Conservation (phyloP, 1,140 invertebrate species). For the Druon quercuslanigerum region DNA sequence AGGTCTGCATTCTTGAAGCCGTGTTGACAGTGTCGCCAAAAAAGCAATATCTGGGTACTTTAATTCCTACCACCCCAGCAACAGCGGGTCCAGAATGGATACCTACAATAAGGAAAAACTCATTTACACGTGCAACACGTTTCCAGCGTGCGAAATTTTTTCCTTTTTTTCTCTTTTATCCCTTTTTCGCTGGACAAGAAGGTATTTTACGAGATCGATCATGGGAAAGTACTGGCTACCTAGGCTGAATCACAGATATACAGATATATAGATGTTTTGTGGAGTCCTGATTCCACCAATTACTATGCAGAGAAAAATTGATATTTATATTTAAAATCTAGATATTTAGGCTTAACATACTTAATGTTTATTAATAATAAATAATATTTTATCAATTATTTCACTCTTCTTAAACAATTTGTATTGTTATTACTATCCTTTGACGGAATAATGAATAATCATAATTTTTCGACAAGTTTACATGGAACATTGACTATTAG, state of each 20-base stretch:
- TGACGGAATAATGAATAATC: no score
- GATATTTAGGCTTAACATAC: no score
- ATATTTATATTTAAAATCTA: no score
- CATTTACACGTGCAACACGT: slow-evolving; percentile 15
- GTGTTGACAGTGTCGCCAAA: slow-evolving; percentile 94
- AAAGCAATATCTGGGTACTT: slow-evolving; percentile 86
- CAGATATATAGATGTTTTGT: not conserved
- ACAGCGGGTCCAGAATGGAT: slow-evolving; percentile 87
- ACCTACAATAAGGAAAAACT: slow-evolving; percentile 65
- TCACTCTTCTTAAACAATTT: no score
- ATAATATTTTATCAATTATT: no score
- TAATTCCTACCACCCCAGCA: slow-evolving; percentile 87
- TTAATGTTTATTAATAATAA: no score
- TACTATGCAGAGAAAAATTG: no score
- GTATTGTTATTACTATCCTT: no score
- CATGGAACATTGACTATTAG: no score
- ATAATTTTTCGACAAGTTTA: no score
- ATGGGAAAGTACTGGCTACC: not conserved
- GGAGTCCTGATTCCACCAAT: not conserved
- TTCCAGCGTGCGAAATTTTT: not conserved
- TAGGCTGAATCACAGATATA: not conserved
- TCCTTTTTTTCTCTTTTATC: not conserved
- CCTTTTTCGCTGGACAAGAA: not conserved
- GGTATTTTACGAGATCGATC: not conserved
- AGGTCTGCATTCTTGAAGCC: slow-evolving; percentile 90